Evolutionary conservation across 2,797 vertebrate genomes (phyloP).

Genomic region (Hypotaenidia philippensis): DNA sequence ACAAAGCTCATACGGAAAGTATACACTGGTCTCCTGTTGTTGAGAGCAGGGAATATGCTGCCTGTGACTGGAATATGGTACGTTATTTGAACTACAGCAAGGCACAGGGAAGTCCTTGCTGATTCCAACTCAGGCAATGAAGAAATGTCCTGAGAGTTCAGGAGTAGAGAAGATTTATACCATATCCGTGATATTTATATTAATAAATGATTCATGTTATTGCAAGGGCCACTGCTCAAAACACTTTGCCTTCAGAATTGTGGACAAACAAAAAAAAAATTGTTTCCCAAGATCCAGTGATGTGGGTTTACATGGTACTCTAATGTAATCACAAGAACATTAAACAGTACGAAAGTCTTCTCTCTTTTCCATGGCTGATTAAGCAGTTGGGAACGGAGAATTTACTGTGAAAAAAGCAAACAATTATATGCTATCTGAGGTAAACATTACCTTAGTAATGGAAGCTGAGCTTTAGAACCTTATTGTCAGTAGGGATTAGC

Average conservation of each 20-base stretch:
- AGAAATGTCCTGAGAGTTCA: conserved; percentile 64
- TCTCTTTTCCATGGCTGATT: conserved; percentile 88
- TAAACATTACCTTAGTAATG: conserved; percentile 93
- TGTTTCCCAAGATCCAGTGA: conserved; percentile 38
- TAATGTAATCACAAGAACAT: conserved; percentile 76
- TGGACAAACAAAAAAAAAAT: conserved; percentile 58
- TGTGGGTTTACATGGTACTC: conserved; percentile 51
- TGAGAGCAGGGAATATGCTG: conserved; percentile 12
- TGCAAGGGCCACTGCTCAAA: conserved; percentile 52
- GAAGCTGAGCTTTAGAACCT: conserved; percentile 88
- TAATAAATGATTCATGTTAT: conserved; percentile 62
- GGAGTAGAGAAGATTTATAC: conserved; percentile 51
- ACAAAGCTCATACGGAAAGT: conserved; percentile 5
- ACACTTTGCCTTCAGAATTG: conserved; percentile 40
- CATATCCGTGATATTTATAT: conserved; percentile 58
- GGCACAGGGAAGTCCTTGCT: conserved; percentile 15
- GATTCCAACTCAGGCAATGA: neutral
- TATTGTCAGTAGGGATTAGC: conserved; percentile 89
- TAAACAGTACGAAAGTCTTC: conserved; percentile 76
- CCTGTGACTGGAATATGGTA: conserved; percentile 69
- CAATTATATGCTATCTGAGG: conserved; percentile 90
- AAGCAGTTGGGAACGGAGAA: conserved; percentile 88
- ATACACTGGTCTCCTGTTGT: neutral
- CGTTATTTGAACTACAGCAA: conserved; percentile 9
- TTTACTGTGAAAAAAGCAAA: conserved; percentile 85